phyloP scores from a whole-genome alignment of 2,888 invertebrate genomes.

The Apodemia hepburni region DNA sequence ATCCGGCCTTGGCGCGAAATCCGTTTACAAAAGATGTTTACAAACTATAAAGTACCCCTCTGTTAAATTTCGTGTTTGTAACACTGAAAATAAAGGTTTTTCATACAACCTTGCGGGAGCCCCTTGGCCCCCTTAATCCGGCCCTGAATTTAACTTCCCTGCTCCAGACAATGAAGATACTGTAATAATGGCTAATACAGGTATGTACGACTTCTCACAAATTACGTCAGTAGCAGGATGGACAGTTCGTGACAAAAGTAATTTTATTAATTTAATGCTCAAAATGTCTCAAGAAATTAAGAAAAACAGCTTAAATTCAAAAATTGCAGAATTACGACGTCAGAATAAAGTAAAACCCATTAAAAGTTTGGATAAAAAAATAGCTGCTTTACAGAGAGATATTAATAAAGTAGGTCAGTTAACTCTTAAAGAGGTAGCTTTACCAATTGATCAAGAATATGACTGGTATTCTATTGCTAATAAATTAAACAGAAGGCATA shows the following conservation, averaged over 20 bases:
- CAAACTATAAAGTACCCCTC: no score
- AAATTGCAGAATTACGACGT: conserved; percentile 42
- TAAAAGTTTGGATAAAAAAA: conserved; percentile 29
- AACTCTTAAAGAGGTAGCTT: conserved; percentile 45
- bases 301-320: conserved; percentile 38
- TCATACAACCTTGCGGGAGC: no score
- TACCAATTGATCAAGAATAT: conserved; percentile 64
- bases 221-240: conserved; percentile 67
- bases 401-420: conserved; percentile 40
- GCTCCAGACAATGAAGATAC: conserved; percentile 82
- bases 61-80: no score
- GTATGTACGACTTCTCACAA: conserved; percentile 68
- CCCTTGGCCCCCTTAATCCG: no score
- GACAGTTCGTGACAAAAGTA: conserved; percentile 79
- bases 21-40: no score
- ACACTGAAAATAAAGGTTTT: no score
- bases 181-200: conserved; percentile 48
- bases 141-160: conserved; percentile 67
- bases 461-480: conserved; percentile 81
- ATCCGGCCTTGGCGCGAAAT: no score
- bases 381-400: conserved; percentile 37
- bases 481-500: conserved; percentile 76
- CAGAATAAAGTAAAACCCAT: conserved; percentile 30
- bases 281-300: conserved; percentile 47
- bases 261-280: conserved; percentile 69